A percentile compares a stretch with the other conserved stretches of the same genome.
Conservation (phyloP, 37 sponge, comb jelly and placozoan genomes). For the Tethya wilhelma region DNA sequence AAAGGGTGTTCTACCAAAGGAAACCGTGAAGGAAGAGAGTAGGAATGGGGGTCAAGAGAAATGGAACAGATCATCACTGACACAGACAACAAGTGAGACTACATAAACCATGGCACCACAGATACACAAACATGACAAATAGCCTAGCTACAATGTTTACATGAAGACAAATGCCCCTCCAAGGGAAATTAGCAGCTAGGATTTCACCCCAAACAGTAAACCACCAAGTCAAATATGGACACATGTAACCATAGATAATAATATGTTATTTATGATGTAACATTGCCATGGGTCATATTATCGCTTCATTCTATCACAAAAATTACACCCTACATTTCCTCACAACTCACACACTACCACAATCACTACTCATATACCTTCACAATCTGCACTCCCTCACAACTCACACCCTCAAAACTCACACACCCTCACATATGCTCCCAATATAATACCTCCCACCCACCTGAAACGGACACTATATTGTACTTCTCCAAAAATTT, state of each 20-base stretch:
- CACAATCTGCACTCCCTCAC: no score
- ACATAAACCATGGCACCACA: neutral
- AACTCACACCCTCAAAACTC: neutral
- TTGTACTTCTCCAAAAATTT: slow-evolving; percentile 50
- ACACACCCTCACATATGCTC: neutral
- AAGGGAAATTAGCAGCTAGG: no score
- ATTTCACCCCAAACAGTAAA: no score
- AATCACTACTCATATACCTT: no score
- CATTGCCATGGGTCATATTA: no score
- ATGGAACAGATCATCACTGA: neutral
- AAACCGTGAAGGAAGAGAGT: neutral
- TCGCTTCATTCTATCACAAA: no score
- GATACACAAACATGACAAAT: slow-evolving; percentile 1
- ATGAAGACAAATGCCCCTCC: neutral
- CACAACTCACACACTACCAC: no score
- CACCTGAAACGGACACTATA: slow-evolving; percentile 63
- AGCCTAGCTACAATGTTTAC: neutral
- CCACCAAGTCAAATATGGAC: no score
- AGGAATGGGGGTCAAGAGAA: neutral
- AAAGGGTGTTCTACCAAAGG: neutral
- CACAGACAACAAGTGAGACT: neutral
- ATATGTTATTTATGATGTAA: no score
- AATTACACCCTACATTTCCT: no score
- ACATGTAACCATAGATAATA: no score
- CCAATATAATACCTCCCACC: no score